A percentile compares a stretch with the other conserved stretches of the same genome.
These are phyloP conservation scores for Rhagophthalmus giganteus DNA, from an alignment of 2,888 invertebrate genomes.

Conservation along the genomic window DNA sequence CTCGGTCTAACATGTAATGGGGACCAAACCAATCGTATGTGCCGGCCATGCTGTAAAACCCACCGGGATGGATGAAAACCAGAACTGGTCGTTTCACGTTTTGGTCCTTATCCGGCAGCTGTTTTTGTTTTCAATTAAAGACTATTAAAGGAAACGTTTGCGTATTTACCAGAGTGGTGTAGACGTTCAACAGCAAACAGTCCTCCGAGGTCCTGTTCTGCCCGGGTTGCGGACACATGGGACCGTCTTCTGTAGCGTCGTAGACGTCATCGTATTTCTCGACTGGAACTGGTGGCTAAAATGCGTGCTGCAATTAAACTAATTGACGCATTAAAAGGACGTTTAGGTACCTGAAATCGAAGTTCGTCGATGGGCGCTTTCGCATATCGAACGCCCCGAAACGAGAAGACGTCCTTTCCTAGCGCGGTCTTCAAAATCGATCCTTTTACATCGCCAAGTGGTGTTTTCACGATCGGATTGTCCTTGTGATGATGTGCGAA, in stretches of 20 bases:
- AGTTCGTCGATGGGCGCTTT: constrained; percentile 47
- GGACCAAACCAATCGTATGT: constrained; percentile 60
- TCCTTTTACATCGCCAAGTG: constrained; percentile 39
- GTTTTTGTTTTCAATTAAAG: not conserved
- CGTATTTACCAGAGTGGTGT: constrained; percentile 56
- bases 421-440: constrained; percentile 32
- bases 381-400: constrained; percentile 40
- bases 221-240: constrained; percentile 47
- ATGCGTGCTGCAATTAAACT: too few species aligned
- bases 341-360: constrained; percentile 51
- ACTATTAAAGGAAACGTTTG: not conserved
- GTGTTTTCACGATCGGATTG: constrained; percentile 35
- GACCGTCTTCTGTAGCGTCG: constrained; percentile 49
- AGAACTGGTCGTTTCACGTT: constrained; percentile 57
- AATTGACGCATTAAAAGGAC: too few species aligned
- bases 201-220: constrained; percentile 59
- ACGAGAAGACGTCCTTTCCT: constrained; percentile 40
- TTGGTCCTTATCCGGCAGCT: constrained; percentile 10
- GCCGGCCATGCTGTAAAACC: constrained; percentile 61
- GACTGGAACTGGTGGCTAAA: constrained; percentile 47
- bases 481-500: too few species aligned
- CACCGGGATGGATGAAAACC: constrained; percentile 66
- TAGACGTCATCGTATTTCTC: constrained; percentile 47
- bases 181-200: constrained; percentile 67
- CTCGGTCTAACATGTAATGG: constrained; percentile 61